These are phyloP conservation scores for Phlogophora meticulosa DNA, from an alignment of 2,888 invertebrate genomes.

Conservation along the genomic window DNA sequence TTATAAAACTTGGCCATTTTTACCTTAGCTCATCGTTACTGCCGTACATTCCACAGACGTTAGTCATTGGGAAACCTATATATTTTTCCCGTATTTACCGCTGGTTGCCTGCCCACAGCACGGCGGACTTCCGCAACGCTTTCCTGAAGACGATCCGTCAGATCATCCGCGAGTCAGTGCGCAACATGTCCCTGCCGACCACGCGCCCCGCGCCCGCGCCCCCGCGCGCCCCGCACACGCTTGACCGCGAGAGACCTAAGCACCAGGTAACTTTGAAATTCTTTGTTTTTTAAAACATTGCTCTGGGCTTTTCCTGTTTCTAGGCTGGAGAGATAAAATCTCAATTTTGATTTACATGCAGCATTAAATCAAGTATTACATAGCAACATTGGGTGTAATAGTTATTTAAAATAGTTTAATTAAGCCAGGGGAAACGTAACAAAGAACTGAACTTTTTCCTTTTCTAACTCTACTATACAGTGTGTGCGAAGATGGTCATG, in stretches of 20 bases:
- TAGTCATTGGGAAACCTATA: background rate
- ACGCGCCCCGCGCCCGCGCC: slow-evolving; percentile 92
- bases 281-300: background rate
- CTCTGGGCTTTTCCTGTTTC: too few relatives aligned
- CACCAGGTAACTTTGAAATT: slow-evolving; percentile 87
- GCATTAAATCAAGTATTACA: too few relatives aligned
- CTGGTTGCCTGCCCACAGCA: slow-evolving; percentile 90
- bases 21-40: background rate
- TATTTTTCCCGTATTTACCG: background rate
- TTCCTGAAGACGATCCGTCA: slow-evolving; percentile 99
- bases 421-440: too few relatives aligned
- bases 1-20: slow-evolving; percentile 16
- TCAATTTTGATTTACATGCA: too few relatives aligned
- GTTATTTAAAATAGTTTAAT: too few relatives aligned
- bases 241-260: slow-evolving; percentile 91
- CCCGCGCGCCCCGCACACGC: slow-evolving; percentile 84
- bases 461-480: too few relatives aligned
- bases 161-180: slow-evolving; percentile 98
- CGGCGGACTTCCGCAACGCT: slow-evolving; percentile 98
- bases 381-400: too few relatives aligned
- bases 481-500: background rate
- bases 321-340: too few relatives aligned
- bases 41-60: background rate
- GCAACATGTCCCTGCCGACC: slow-evolving; percentile 98
- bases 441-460: too few relatives aligned